phyloP scores from a whole-genome alignment of 2,113 vertebrate genomes.

The Trinectes maculatus region DNA sequence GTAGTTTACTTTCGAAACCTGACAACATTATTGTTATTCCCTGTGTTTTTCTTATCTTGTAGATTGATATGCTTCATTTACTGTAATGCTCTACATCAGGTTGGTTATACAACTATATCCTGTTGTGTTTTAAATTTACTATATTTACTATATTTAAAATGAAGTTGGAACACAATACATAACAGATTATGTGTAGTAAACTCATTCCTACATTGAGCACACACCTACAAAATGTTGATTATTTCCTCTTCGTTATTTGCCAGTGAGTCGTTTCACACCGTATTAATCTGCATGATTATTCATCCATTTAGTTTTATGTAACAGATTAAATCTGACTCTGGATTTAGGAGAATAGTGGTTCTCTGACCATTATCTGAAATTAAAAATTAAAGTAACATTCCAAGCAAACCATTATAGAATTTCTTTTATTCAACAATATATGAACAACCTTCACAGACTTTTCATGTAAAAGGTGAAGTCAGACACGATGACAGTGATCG shows the following conservation, averaged over 20 bases:
- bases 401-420: neutral
- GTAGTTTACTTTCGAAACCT: neutral
- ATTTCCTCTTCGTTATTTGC: conserved; percentile 27
- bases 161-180: conserved; percentile 1
- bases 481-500: too few species aligned
- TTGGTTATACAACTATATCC: neutral
- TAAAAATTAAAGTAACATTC: conserved; percentile 24
- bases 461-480: too few species aligned
- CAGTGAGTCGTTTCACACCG: conserved; percentile 49
- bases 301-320: conserved; percentile 50
- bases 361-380: conserved; percentile 10
- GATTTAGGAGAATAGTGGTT: conserved; percentile 3
- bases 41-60: neutral
- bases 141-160: conserved; percentile 15
- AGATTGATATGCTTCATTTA: neutral
- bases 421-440: neutral
- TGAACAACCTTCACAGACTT: too few species aligned
- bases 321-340: conserved; percentile 15
- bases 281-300: conserved; percentile 52
- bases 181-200: neutral
- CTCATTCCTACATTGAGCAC: conserved; percentile 29
- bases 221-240: conserved; percentile 46
- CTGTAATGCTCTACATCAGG: neutral
- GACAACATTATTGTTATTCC: neutral
- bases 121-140: too few species aligned